Conservation (phyloP, 2,797 vertebrate species). For the Enteromius anoplus region DNA sequence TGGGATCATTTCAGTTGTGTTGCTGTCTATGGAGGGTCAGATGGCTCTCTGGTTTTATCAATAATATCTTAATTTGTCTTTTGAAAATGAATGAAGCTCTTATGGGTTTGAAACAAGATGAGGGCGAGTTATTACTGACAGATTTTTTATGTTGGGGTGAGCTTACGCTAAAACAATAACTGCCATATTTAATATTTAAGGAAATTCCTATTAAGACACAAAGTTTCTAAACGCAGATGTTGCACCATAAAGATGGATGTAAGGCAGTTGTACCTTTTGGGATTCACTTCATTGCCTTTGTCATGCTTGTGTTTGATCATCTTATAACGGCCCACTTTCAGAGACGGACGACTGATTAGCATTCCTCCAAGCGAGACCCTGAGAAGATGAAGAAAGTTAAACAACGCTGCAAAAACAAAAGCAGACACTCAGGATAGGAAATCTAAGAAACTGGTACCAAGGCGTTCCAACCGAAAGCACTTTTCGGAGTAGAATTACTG, state of each 20-base stretch:
- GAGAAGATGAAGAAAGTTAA: slow-evolving; percentile 23
- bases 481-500: no score
- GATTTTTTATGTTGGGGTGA: no score
- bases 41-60: no score
- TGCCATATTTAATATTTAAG: neutral
- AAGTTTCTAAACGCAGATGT: neutral
- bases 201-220: neutral
- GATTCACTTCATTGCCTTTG: slow-evolving; percentile 80
- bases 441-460: neutral
- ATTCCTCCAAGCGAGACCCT: slow-evolving; percentile 84
- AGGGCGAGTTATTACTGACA: no score
- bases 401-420: neutral
- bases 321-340: slow-evolving; percentile 80
- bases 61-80: no score
- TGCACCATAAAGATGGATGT: neutral
- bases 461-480: no score
- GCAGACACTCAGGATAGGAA: neutral
- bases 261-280: slow-evolving; percentile 72
- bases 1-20: no score
- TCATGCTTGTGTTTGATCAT: slow-evolving; percentile 87
- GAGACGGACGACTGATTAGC: slow-evolving; percentile 81
- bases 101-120: no score
- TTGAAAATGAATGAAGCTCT: no score
- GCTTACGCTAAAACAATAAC: no score
- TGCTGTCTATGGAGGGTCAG: no score